Base-by-base conservation (phyloP, 1,140 invertebrate species). In the Theocolax elegans region DNA sequence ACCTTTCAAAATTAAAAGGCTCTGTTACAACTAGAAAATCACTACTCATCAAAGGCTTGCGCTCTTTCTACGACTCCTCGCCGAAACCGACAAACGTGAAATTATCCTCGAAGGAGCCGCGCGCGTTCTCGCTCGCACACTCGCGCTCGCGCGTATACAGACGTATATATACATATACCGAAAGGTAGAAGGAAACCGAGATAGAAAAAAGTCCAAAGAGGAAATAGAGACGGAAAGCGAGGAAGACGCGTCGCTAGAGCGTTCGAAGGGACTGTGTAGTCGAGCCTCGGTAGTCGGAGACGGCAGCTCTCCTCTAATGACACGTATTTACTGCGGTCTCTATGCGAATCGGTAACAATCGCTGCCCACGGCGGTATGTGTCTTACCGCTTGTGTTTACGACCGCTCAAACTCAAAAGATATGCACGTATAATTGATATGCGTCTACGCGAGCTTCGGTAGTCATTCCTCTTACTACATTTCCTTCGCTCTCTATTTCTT, bases 1-100 rank as follows among this genome's bases (percentile, higher is more conserved):
- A 58, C 40, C 64, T 67, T 38, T 44, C 9, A 54, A 69, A 69
- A 69, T 69, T 63, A 69, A 63, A 62, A 69, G 56, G 35, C 19
- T 60, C 54, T 51, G 27, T 27, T 54, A 38, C 48, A 62, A 69
- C 58, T 62, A 69, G 35, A 63, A 69, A 69, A 62, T 63, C 59
- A 69, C 58, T 31, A 40, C 56, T 69, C 23, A 19, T 60, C 29
- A n/a, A 25, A 59, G 53, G 42, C 40, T 29, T 19, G n/a, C 53
- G 29, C 29, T 12, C 42, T 15, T 15, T 12, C 42, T 44, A 3
- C 51, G 15, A n/a, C 31, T 27, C 31, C 27, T 54, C 51, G n/a
- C 51, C 6, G 51, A 67, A 58, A 49, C 54, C 40, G 38, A 67
- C 65, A 67, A 67, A 67, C 53, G 27, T 67, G 40, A 38, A 58